Evolutionary conservation across 2,888 invertebrate species (phyloP).

Genomic region (Arenicola marina): DNA sequence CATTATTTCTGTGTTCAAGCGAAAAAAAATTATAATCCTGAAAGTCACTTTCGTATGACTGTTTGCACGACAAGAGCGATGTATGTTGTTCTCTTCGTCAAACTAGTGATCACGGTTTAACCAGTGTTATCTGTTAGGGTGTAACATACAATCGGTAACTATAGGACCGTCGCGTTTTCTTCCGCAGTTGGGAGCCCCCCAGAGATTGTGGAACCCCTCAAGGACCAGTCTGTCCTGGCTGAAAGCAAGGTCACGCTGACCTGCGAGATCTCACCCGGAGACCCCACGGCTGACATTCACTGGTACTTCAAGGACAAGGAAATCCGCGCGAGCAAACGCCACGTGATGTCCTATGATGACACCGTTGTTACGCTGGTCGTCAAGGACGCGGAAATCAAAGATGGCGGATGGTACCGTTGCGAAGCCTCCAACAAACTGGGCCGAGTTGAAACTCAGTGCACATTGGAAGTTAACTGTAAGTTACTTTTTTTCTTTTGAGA

Average conservation of each 20-base stretch:
- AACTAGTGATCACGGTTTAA: no score
- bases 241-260: conserved; percentile 19
- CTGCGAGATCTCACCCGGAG: conserved; percentile 25
- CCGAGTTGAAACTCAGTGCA: conserved; percentile 52
- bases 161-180: no score
- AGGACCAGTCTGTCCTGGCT: conserved; percentile 23
- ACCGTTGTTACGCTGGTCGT: conserved; percentile 67
- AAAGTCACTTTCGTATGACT: no score
- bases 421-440: conserved; percentile 56
- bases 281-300: conserved; percentile 22
- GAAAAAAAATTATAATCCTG: no score
- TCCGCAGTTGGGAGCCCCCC: conserved; percentile 48
- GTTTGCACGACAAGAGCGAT: no score
- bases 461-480: conserved; percentile 53
- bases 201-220: conserved; percentile 31
- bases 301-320: conserved; percentile 69
- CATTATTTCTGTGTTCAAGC: no score
- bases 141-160: no score
- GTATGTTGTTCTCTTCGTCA: no score
- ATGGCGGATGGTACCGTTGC: conserved; percentile 52
- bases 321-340: conserved; percentile 63
- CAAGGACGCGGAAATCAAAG: conserved; percentile 59
- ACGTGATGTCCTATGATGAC: conserved; percentile 68
- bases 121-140: no score
- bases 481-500: no score